phyloP scores from a whole-genome alignment of 2,113 vertebrate species.

The Megalops atlanticus region DNA sequence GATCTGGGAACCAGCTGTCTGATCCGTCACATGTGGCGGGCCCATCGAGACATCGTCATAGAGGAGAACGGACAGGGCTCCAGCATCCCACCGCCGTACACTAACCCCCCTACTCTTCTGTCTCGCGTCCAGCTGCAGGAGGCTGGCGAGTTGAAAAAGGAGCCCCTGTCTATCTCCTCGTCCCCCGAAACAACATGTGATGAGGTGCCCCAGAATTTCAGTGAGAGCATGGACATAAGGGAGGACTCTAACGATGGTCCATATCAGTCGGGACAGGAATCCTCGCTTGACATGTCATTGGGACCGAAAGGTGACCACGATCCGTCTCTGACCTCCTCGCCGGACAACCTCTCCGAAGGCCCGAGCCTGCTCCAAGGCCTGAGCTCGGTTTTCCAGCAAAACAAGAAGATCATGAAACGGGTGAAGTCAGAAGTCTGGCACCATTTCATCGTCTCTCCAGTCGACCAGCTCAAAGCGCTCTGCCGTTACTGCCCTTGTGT shows the following conservation, averaged over 20 bases:
- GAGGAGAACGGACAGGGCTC: conserved; percentile 88
- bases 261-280: conserved; percentile 67
- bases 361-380: conserved; percentile 65
- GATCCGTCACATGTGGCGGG: conserved; percentile 95
- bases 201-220: conserved; percentile 60
- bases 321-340: conserved; percentile 69
- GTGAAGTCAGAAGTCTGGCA: conserved; percentile 96
- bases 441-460: conserved; percentile 86
- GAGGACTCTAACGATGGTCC: conserved; percentile 74
- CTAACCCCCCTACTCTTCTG: conserved; percentile 81
- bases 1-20: conserved; percentile 95
- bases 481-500: conserved; percentile 89
- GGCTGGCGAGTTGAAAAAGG: conserved; percentile 69
- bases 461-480: conserved; percentile 89
- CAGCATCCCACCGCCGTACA: conserved; percentile 83
- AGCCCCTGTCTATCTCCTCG: conserved; percentile 65
- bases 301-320: conserved; percentile 67
- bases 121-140: conserved; percentile 75
- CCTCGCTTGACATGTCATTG: conserved; percentile 71
- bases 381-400: conserved; percentile 85
- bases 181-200: conserved; percentile 80
- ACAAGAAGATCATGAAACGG: conserved; percentile 88
- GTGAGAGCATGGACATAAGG: conserved; percentile 65
- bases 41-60: conserved; percentile 92
- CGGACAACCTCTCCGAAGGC: conserved; percentile 70